These are phyloP conservation scores for Mnemiopsis leidyi DNA, from an alignment of 37 sponge, comb jelly and placozoan species.

Conservation along the genomic window DNA sequence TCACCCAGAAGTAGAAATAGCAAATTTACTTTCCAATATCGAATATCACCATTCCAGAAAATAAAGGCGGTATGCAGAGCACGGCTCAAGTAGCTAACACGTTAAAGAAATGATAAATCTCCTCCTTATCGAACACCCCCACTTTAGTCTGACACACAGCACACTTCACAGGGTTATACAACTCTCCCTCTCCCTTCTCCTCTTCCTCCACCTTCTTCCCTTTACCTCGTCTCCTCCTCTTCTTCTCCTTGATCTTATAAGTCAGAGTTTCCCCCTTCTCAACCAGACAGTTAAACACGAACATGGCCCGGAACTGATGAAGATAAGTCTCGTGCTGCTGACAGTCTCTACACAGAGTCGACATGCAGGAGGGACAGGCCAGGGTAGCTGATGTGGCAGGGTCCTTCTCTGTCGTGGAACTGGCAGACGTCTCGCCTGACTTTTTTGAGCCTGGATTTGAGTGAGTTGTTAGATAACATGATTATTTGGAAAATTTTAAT, in stretches of 20 bases:
- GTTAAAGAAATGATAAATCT: slow-evolving; percentile 37
- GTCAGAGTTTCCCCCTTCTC: background rate
- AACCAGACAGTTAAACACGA: slow-evolving; percentile 42
- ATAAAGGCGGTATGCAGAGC: too few species aligned
- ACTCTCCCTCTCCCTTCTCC: slow-evolving; percentile 17
- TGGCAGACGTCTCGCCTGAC: background rate
- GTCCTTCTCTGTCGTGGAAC: too few species aligned
- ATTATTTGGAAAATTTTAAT: too few species aligned
- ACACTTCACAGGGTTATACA: slow-evolving; percentile 51
- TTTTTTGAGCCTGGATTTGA: background rate
- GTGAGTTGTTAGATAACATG: too few species aligned
- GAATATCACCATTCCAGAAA: too few species aligned
- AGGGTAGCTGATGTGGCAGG: slow-evolving; percentile 13
- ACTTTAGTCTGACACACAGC: slow-evolving; percentile 6
- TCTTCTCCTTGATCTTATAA: slow-evolving; percentile 45
- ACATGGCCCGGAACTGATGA: slow-evolving; percentile 31
- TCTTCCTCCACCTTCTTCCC: background rate
- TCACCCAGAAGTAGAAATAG: background rate
- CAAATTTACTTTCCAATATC: background rate
- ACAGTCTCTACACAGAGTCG: slow-evolving; percentile 23
- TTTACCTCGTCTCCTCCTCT: slow-evolving; percentile 3
- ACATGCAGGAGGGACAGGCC: slow-evolving; percentile 23
- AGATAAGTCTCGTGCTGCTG: slow-evolving; percentile 5
- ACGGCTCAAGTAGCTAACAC: slow-evolving; percentile 13
- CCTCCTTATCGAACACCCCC: slow-evolving; percentile 43